Base-by-base conservation (phyloP, 1,140 invertebrate genomes). In the Parasteatoda tepidariorum region DNA sequence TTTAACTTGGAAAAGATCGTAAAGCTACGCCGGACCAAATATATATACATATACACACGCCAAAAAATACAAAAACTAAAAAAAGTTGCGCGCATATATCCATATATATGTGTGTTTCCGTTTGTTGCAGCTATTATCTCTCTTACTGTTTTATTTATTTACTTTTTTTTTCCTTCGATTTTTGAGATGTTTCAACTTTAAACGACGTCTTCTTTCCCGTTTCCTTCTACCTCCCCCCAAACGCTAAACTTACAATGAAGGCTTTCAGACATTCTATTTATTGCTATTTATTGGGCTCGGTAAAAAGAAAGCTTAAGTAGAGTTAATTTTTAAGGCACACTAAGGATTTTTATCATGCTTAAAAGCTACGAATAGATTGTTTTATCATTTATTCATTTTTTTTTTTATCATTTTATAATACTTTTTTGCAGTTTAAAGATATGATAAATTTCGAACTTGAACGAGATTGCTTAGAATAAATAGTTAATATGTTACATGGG, bases 1-100 rank as follows among this genome's bases (percentile, higher is more conserved):
- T 82, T 82, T 79, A 79, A 82, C 78, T 82, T 82, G 54, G 78
- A 62, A 82, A 82, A 82, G 78, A 82, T 82, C 78, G 78, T 82
- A 82, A 82, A 82, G 64, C 55, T 82, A 82, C 4, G 18, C 68
- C 41, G 33, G 57, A n/a, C 15, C 78, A 81, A 55, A 68, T 68
- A 59, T 70, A 70, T 34, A 79, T 18, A 26, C 24, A 68, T 68
- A 59, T 70, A 70, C 26, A 79, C 22, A 26, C 24, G 34, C 64
- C 31, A 28, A 67, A 67, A 67, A 41, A 67, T 67, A 67, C 30
- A 38, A 26, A 38, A 7, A 67, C 34, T 38, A 67, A 22, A 26
- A 67, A 34, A 67, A 41, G 4, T 0, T 31, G 31, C 64, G 41
- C 15, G 26, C 30, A 64, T 31, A 57, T 66, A 61, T 64, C 22